These are phyloP conservation scores for Scotopteryx bipunctaria DNA, from an alignment of 2,888 invertebrate species.

Conservation along the genomic window DNA sequence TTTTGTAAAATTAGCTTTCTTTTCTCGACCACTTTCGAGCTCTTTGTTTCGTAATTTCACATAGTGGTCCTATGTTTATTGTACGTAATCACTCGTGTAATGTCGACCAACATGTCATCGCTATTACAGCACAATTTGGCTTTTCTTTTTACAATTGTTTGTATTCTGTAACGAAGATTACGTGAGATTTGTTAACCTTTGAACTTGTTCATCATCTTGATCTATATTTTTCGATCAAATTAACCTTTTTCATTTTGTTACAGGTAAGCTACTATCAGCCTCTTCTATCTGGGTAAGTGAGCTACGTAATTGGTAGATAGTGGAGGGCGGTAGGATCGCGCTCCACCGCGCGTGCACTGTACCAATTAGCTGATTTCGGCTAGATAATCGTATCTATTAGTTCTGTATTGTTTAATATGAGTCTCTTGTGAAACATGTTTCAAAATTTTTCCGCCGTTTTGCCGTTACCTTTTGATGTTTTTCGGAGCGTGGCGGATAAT, in stretches of 20 bases:
- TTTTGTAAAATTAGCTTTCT: conserved; percentile 56
- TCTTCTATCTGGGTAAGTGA: conserved; percentile 54
- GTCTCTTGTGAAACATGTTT: conserved; percentile 76
- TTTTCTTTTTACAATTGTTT: conserved; percentile 54
- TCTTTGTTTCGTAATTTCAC: conserved; percentile 74
- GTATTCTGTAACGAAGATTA: conserved; percentile 42
- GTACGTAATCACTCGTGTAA: conserved; percentile 70
- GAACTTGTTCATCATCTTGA: conserved; percentile 53
- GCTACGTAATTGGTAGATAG: conserved; percentile 41
- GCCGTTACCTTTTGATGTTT: conserved; percentile 79
- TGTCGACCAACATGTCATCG: conserved; percentile 65
- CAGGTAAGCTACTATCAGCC: conserved; percentile 64
- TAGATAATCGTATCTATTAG: conserved; percentile 77
- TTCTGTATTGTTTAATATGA: conserved; percentile 81
- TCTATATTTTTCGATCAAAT: conserved; percentile 34
- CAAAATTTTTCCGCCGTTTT: conserved; percentile 80
- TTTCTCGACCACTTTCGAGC: conserved; percentile 75
- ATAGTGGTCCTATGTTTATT: conserved; percentile 54
- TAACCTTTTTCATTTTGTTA: conserved; percentile 55
- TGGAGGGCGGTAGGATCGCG: conserved; percentile 43
- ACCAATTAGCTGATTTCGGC: conserved; percentile 79
- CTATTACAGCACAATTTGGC: conserved; percentile 61
- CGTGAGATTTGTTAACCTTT: conserved; percentile 61
- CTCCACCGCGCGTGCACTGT: conserved; percentile 60
- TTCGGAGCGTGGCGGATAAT: conserved; percentile 83